phyloP scores from a whole-genome alignment of 2,113 vertebrate genomes.

The Romanogobio albipinnatus region DNA sequence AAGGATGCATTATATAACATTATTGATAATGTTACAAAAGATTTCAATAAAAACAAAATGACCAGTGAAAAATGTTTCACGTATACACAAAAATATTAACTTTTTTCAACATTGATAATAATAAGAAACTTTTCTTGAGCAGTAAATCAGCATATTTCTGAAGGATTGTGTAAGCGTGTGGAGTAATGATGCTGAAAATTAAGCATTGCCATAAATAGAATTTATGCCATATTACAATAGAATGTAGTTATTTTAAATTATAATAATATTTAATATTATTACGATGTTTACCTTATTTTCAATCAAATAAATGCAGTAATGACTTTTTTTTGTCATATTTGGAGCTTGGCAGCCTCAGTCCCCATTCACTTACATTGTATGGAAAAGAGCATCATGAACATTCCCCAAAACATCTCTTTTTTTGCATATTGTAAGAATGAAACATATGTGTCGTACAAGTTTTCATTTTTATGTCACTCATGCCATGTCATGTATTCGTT shows the following conservation, averaged over 20 bases:
- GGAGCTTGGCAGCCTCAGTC: not conserved
- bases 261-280: not conserved
- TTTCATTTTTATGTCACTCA: not conserved
- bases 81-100: too few relatives aligned
- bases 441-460: not conserved
- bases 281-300: not conserved
- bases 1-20: not conserved
- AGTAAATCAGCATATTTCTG: too few relatives aligned
- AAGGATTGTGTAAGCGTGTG: not conserved
- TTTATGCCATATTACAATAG: not conserved
- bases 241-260: not conserved
- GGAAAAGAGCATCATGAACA: slow-evolving; percentile 4
- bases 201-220: not conserved
- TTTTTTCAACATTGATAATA: too few relatives aligned
- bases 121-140: too few relatives aligned
- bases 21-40: too few relatives aligned
- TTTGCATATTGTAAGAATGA: not conserved
- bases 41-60: too few relatives aligned
- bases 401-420: slow-evolving; percentile 1
- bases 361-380: not conserved
- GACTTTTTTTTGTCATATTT: not conserved
- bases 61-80: too few relatives aligned
- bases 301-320: not conserved
- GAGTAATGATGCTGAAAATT: not conserved
- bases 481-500: not conserved